Conservation (phyloP, 2,113 vertebrate genomes). For the Coptodon rendalli region DNA sequence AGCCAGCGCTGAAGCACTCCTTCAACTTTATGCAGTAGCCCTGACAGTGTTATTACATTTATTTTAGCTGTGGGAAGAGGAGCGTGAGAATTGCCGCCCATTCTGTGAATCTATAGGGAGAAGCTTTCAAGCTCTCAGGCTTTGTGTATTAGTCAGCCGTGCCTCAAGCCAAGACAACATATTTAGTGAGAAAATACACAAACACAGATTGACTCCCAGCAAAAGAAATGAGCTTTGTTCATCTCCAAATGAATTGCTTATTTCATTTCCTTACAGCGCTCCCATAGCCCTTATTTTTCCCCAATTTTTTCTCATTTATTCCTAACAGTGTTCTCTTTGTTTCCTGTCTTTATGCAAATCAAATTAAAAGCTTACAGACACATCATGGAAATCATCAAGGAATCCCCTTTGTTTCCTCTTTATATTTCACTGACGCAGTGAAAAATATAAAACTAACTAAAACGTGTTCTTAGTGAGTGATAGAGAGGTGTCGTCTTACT, state of each 20-base stretch:
- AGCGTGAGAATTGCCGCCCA: not conserved
- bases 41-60: not conserved
- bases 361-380: accelerated
- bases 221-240: not conserved
- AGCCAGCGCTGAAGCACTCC: not conserved
- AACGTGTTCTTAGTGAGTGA: accelerated
- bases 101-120: slow-evolving; percentile 5
- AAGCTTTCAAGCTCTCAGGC: not conserved
- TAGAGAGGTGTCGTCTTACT: slow-evolving; percentile 70
- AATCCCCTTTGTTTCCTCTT: not conserved
- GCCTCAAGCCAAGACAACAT: slow-evolving; percentile 17
- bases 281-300: accelerated
- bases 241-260: not conserved
- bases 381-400: not conserved
- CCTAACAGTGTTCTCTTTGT: accelerated
- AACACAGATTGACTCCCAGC: slow-evolving; percentile 1
- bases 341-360: not conserved
- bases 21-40: not conserved
- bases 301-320: not conserved
- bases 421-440: not conserved
- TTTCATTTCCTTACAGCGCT: not conserved
- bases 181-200: slow-evolving; percentile 31
- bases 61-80: not conserved
- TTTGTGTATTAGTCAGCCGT: slow-evolving; percentile 40
- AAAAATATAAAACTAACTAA: not conserved